phyloP scores from a whole-genome alignment of 2,113 vertebrate genomes.

The Corythornis cristatus region DNA sequence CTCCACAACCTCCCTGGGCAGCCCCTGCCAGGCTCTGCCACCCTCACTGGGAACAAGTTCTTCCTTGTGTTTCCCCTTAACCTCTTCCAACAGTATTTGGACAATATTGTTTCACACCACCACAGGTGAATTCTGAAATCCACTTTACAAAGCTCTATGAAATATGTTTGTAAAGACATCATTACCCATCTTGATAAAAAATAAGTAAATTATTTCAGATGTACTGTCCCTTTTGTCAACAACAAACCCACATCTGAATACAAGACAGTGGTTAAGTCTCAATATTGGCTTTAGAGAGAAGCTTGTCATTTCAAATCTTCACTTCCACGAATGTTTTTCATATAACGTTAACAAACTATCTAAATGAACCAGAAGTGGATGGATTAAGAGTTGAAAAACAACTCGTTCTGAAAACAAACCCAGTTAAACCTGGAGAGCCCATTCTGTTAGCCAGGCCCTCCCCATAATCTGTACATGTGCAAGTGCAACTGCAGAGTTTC shows the following conservation, averaged over 20 bases:
- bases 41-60: no score
- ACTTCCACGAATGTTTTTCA: neutral
- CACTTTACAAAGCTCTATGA: neutral
- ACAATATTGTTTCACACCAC: neutral
- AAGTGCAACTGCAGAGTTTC: neutral
- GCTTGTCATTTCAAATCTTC: neutral
- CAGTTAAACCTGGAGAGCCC: neutral
- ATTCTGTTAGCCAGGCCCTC: neutral
- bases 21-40: no score
- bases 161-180: neutral
- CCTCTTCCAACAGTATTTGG: neutral
- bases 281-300: neutral
- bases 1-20: no score
- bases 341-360: neutral
- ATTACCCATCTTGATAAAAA: neutral
- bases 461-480: rapidly evolving
- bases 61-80: no score
- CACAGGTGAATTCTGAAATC: neutral
- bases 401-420: neutral
- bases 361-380: neutral
- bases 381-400: neutral
- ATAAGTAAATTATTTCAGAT: neutral
- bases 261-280: neutral
- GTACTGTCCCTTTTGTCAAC: neutral
- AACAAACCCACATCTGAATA: neutral